Conservation (phyloP, 2,113 vertebrate genomes). For the Hypocryptadius cinnamomeus region DNA sequence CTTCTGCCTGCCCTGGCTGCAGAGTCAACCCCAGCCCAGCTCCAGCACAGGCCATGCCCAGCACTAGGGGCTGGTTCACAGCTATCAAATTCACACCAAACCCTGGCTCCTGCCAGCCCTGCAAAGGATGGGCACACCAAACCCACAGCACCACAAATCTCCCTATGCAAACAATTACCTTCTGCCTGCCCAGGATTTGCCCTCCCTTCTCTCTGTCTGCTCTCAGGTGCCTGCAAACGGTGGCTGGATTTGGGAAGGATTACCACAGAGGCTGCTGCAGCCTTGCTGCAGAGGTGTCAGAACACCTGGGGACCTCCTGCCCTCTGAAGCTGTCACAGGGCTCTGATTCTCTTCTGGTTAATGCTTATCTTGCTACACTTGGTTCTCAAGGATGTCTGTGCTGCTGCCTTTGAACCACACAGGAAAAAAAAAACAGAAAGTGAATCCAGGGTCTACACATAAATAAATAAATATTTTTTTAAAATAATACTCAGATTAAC, state of each 20-base stretch:
- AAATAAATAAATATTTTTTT: background rate
- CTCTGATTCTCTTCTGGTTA: background rate
- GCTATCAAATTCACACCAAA: background rate
- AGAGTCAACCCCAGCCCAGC: background rate
- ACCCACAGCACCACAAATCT: accelerated
- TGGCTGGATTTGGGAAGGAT: too few species aligned
- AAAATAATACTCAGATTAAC: background rate
- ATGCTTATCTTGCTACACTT: background rate
- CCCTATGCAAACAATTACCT: background rate
- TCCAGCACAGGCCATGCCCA: background rate
- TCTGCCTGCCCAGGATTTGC: background rate
- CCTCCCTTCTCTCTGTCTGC: background rate
- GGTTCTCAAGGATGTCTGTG: background rate
- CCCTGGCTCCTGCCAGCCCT: background rate
- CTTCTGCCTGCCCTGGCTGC: background rate
- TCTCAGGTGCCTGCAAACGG: background rate
- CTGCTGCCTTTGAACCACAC: background rate
- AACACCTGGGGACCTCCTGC: background rate
- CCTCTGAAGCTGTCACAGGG: background rate
- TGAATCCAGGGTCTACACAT: background rate
- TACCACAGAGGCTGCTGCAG: background rate
- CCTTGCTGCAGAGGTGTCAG: background rate
- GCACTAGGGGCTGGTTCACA: accelerated
- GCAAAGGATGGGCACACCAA: background rate
- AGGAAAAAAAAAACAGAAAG: background rate